Base-by-base conservation (phyloP, 2,888 invertebrate species). In the Dryobota labecula region DNA sequence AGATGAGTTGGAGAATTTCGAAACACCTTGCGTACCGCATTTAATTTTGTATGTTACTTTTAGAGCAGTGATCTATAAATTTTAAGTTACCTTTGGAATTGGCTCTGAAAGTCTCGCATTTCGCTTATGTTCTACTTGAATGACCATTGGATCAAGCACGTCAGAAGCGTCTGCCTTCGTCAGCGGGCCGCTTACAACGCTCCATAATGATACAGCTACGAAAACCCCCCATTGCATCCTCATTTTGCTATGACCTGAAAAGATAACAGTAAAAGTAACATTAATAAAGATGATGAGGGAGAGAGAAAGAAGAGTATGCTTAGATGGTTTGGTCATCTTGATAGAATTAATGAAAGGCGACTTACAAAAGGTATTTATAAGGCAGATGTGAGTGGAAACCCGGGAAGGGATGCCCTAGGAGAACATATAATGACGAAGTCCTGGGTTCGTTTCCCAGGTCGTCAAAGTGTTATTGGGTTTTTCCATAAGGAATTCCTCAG, bases 131-230 rank as follows among this genome's bases (percentile, higher is more conserved):
- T 64, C 56, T 7, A 78, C 70, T 79, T 82, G 80, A 20, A 78
- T 36, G 36, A 86, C 82, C 36, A n/a, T 69, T n/a, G 86, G 87
- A 18, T 83, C 80, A 58, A 62, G 70, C 3, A 51, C 68, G 24
- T 78, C 63, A 38, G 62, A 51, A 49, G 76, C 78, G 38, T 74
- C 69, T 18, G 64, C 85, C 53, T 47, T 63, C 5, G 63, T 43
- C 15, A 64, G 33, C 0, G 64, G 70, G 15, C 71, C 61, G 53
- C 73, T 73, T 8, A 67, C 68, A 8, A 74, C 53, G 49, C 54
- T 65, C 82, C 82, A 82, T 49, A 86, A 33, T 20, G 73, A 66
- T 24, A 80, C 47, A 24, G 79, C 53, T 24, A 70, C 33, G 13
- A 80, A 75, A 7, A 76, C 24, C 7, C 62, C 43, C 78, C 80